phyloP scores from a whole-genome alignment of 35 echinoderm and acorn worm species.

The Acanthaster planci region DNA sequence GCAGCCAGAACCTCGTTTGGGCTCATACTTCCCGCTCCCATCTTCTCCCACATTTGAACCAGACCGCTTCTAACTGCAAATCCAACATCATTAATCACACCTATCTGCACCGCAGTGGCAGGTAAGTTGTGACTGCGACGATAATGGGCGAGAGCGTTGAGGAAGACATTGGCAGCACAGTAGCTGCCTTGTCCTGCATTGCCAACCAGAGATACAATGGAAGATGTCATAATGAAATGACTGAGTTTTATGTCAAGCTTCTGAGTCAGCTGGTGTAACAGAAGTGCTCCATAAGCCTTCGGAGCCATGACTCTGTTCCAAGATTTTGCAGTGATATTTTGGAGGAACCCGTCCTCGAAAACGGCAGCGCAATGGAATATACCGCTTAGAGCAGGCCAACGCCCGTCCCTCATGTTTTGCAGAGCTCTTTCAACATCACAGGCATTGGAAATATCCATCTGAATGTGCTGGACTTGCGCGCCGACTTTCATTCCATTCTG shows the following conservation, averaged over 20 bases:
- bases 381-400: conserved; percentile 23
- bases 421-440: conserved; percentile 16
- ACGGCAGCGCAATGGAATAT: conserved; percentile 78
- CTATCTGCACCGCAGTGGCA: conserved; percentile 49
- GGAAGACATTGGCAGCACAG: conserved; percentile 68
- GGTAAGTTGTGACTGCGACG: conserved; percentile 45
- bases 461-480: neutral
- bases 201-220: conserved; percentile 47
- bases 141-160: conserved; percentile 34
- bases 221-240: conserved; percentile 63
- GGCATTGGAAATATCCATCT: conserved; percentile 18
- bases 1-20: conserved; percentile 29
- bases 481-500: neutral
- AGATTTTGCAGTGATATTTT: neutral
- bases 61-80: conserved; percentile 61
- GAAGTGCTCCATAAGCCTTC: conserved; percentile 70
- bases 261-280: conserved; percentile 62
- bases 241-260: conserved; percentile 44
- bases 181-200: conserved; percentile 76
- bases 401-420: conserved; percentile 14
- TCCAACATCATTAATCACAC: conserved; percentile 49
- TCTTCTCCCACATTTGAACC: conserved; percentile 38
- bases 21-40: conserved; percentile 46
- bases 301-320: conserved; percentile 49
- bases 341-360: conserved; percentile 45